phyloP scores from a whole-genome alignment of 2,888 invertebrate species.

The Ornithoptera alexandrae region DNA sequence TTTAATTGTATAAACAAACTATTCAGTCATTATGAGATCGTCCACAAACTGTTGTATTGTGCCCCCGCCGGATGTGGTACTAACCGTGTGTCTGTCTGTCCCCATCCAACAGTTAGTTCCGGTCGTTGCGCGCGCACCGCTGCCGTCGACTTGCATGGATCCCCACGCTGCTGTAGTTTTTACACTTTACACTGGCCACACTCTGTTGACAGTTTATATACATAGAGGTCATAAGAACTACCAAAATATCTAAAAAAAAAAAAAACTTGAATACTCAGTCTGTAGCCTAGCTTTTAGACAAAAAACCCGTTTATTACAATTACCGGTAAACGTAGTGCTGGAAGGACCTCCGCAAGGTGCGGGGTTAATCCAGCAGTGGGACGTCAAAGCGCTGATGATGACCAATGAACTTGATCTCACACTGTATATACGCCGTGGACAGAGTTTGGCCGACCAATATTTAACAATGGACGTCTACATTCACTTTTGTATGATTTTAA shows the following conservation, averaged over 20 bases:
- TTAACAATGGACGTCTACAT: slow-evolving; percentile 40
- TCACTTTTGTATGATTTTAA: slow-evolving; percentile 36
- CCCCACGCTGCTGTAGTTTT: slow-evolving; percentile 35
- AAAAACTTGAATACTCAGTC: too few species aligned
- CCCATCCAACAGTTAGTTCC: slow-evolving; percentile 14
- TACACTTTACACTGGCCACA: slow-evolving; percentile 7
- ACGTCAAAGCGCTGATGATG: too few species aligned
- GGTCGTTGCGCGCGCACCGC: slow-evolving; percentile 15
- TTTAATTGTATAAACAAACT: too few species aligned
- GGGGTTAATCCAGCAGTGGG: too few species aligned
- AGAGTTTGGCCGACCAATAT: slow-evolving; percentile 25
- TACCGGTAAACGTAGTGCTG: too few species aligned
- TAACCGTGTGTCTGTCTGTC: slow-evolving; percentile 18
- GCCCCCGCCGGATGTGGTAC: not conserved
- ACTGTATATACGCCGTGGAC: not conserved
- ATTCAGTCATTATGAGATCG: not conserved
- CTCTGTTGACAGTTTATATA: slow-evolving; percentile 1
- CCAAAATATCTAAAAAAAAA: too few species aligned
- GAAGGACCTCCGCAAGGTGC: too few species aligned
- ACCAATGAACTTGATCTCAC: too few species aligned
- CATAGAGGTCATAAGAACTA: too few species aligned
- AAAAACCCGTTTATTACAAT: too few species aligned
- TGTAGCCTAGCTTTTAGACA: too few species aligned
- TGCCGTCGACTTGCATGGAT: slow-evolving; percentile 44
- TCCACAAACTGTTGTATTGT: not conserved